A percentile compares a stretch with the other conserved stretches of the same genome.
Evolutionary conservation across 1,140 invertebrate genomes (phyloP).

Genomic region (Hypsibius dujardini): DNA sequence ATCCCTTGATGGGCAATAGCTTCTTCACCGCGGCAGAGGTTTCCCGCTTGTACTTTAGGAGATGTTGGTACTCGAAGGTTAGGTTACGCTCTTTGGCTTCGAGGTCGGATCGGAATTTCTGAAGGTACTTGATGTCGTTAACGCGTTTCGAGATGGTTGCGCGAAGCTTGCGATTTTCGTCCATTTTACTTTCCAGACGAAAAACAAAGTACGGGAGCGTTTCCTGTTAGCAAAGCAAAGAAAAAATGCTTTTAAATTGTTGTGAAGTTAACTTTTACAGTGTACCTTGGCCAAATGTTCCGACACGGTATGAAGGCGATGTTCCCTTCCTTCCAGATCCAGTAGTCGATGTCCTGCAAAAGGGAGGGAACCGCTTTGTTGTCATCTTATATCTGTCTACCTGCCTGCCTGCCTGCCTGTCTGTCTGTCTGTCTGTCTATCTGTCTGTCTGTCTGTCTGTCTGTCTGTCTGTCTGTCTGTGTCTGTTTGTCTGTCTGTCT

Average conservation of each 20-base stretch:
- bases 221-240: not conserved
- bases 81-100: not conserved
- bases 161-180: not conserved
- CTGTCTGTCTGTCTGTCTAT: too few species aligned
- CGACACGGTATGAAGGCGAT: not conserved
- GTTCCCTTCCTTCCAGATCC: not conserved
- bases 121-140: not conserved
- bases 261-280: not conserved
- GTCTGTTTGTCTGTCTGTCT: too few species aligned
- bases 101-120: not conserved
- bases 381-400: too few species aligned
- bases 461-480: too few species aligned
- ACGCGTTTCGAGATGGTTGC: not conserved
- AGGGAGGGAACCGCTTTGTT: too few species aligned
- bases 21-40: not conserved
- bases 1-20: not conserved
- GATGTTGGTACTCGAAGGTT: constrained; percentile 5
- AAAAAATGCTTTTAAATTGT: not conserved
- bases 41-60: not conserved
- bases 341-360: not conserved
- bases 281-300: constrained; percentile 5
- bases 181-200: not conserved
- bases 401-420: too few species aligned
- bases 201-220: not conserved
- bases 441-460: too few species aligned